Percentiles rank a stretch among this genome's conserved stretches.
Conservation (phyloP, 2,797 vertebrate genomes). For the Dicrostonyx torquatus region DNA sequence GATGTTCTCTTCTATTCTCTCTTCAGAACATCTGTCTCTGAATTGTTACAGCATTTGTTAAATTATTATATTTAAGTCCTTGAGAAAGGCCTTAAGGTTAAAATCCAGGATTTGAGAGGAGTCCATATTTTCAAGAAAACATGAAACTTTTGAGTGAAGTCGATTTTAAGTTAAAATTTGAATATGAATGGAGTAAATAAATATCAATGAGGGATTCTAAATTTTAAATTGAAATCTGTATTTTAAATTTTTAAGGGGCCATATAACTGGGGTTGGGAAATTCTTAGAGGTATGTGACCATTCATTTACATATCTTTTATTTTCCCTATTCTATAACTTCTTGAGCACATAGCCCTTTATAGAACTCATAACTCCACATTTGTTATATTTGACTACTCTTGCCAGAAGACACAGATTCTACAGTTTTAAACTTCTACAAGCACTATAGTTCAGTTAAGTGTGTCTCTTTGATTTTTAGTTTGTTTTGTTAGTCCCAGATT, state of each 20-base stretch:
- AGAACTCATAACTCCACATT: background rate
- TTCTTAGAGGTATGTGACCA: background rate
- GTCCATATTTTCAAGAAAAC: constrained; percentile 1
- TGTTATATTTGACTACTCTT: background rate
- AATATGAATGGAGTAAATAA: background rate
- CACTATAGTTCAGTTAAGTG: background rate
- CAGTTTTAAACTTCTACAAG: background rate
- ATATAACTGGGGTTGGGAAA: background rate
- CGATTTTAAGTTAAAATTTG: constrained; percentile 11
- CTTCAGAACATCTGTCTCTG: background rate
- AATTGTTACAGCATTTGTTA: background rate
- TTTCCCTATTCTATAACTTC: background rate
- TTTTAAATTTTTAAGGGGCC: background rate
- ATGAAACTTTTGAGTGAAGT: background rate
- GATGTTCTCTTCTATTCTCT: background rate
- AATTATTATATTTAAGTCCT: background rate
- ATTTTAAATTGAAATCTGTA: background rate
- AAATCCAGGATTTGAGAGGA: background rate
- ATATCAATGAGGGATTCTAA: background rate
- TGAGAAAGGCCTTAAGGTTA: background rate
- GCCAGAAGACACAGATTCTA: background rate
- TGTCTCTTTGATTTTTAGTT: background rate
- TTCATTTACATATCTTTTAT: background rate
- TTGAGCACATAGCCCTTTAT: background rate
- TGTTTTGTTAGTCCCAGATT: background rate